Base-by-base conservation (phyloP, 2,888 invertebrate genomes). In the Corbicula japonica region DNA sequence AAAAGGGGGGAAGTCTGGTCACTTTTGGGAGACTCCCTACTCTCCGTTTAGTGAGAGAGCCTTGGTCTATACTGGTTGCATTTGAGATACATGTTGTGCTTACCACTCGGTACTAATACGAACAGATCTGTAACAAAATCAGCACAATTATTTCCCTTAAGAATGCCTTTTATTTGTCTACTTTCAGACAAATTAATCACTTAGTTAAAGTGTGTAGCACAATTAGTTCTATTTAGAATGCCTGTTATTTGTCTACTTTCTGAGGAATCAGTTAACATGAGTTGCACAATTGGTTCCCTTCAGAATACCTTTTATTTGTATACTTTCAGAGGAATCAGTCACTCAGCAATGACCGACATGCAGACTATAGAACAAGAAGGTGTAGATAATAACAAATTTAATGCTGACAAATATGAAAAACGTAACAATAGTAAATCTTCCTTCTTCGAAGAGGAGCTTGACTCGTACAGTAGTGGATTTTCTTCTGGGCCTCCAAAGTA, bases 271-370 rank as follows among this genome's bases (percentile, higher is more conserved):
- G 98, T n/a, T n/a, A n/a, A n/a, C n/a, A n/a, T n/a, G n/a, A n/a
- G n/a, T n/a, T n/a, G n/a, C n/a, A n/a, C n/a, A n/a, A n/a, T n/a
- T n/a, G n/a, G n/a, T n/a, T n/a, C n/a, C n/a, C n/a, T n/a, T n/a
- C n/a, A n/a, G n/a, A n/a, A n/a, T 50, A 23, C 8, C n/a, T 66
- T 52, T 28, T 61, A 8, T 69, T 30, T 69, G 46, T 70, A 32
- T 52, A 50, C 60, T 83, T 87, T 32, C 84, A 93, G 93, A 75
- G 97, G 96, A 41, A 89, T 94, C 34, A 93, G 94, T 83, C 98
- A 98, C 94, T 98, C 98, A 15, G 98, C 97, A 15, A 92, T 97
- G 69, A 96, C 96, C 72, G 98, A 98, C 93, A 98, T 99, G 98
- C 96, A 97, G 91, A 95, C 95, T 28, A 97, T 99, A 91, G 96